These are phyloP conservation scores for Drosophila emarginata DNA, from an alignment of 2,888 invertebrate species.

Conservation along the genomic window DNA sequence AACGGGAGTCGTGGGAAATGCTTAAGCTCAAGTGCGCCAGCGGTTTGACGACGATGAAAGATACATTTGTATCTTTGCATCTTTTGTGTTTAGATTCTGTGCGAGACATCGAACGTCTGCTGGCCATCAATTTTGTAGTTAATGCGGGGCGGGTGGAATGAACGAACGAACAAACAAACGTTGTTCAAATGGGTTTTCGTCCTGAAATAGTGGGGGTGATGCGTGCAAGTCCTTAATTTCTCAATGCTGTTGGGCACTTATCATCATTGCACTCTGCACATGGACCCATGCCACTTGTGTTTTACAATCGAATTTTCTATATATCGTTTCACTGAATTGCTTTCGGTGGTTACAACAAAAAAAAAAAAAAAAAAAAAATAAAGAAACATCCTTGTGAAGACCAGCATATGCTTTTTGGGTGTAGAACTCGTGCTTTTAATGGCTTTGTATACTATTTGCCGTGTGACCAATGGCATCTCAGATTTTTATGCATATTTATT, in stretches of 20 bases:
- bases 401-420: conserved; percentile 68
- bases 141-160: conserved; percentile 37
- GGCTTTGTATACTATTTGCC: conserved; percentile 67
- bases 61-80: conserved; percentile 65
- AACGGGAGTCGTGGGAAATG: conserved; percentile 69
- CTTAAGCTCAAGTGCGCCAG: conserved; percentile 53
- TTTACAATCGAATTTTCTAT: conserved; percentile 60
- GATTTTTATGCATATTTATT: conserved; percentile 72
- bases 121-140: conserved; percentile 72
- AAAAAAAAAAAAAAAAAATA: no score
- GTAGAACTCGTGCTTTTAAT: conserved; percentile 54
- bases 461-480: conserved; percentile 64
- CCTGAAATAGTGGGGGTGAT: conserved; percentile 29
- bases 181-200: background rate
- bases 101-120: conserved; percentile 70
- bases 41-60: conserved; percentile 66
- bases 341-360: conserved; percentile 31
- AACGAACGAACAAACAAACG: no score
- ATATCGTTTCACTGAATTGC: conserved; percentile 1
- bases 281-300: conserved; percentile 63
- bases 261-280: conserved; percentile 46
- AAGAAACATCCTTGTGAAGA: conserved; percentile 61
- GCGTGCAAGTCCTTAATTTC: conserved; percentile 77
- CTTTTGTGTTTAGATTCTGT: conserved; percentile 27
- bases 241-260: conserved; percentile 69